phyloP scores from a whole-genome alignment of 2,113 vertebrate species.

The Lutjanus erythropterus region DNA sequence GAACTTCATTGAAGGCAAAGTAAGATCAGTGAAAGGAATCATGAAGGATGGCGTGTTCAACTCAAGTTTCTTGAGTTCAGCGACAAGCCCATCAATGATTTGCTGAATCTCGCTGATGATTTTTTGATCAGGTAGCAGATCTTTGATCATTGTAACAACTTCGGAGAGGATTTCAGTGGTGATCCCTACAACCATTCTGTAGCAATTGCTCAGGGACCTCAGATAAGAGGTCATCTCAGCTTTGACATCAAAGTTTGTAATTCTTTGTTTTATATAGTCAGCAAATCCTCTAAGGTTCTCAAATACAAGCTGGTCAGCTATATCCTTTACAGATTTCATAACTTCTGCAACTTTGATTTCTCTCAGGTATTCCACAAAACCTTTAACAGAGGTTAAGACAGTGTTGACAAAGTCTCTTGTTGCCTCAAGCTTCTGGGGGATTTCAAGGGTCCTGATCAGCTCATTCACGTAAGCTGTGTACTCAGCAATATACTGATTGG shows the following conservation, averaged over 20 bases:
- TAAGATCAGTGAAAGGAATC: conserved; percentile 91
- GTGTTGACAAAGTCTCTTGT: conserved; percentile 81
- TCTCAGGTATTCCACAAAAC: conserved; percentile 78
- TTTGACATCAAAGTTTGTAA: conserved; percentile 85
- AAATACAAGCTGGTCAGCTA: conserved; percentile 77
- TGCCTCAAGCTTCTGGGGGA: conserved; percentile 88
- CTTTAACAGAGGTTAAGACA: conserved; percentile 65
- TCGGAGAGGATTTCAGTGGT: conserved; percentile 29
- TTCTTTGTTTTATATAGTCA: conserved; percentile 80
- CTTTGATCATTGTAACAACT: conserved; percentile 66
- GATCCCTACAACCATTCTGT: conserved; percentile 58
- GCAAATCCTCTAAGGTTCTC: conserved; percentile 79
- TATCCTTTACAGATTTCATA: conserved; percentile 81
- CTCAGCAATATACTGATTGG: conserved; percentile 83
- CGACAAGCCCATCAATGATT: conserved; percentile 63
- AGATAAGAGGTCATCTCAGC: conserved; percentile 75
- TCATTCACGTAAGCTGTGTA: conserved; percentile 79
- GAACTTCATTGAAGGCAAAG: conserved; percentile 85
- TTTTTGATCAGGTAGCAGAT: conserved; percentile 59
- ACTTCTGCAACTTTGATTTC: conserved; percentile 83
- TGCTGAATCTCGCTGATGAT: conserved; percentile 66
- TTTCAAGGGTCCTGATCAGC: conserved; percentile 85
- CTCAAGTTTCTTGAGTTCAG: conserved; percentile 82
- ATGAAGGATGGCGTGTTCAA: conserved; percentile 86
- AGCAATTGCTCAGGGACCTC: conserved; percentile 71